phyloP scores from a whole-genome alignment of 2,113 vertebrate genomes.

The Mastomys natalensis region DNA sequence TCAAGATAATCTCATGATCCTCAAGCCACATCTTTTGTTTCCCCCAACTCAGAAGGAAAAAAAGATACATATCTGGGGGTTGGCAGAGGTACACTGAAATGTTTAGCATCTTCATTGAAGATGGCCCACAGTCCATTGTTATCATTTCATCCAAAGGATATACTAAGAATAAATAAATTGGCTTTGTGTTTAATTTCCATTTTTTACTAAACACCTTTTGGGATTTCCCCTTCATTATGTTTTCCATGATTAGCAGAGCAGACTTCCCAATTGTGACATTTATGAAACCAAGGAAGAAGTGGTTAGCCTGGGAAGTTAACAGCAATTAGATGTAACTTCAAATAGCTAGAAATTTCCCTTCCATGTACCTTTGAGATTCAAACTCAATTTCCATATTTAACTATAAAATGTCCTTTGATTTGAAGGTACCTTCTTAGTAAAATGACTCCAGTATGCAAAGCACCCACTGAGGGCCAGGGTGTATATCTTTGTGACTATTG shows the following conservation, averaged over 20 bases:
- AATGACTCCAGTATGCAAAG: background rate
- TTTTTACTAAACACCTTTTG: background rate
- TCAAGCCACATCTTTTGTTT: background rate
- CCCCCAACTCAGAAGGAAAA: background rate
- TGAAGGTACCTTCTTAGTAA: background rate
- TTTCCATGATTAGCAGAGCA: background rate
- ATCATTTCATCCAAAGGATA: background rate
- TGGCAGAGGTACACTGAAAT: background rate
- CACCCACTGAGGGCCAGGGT: background rate
- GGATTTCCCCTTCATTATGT: background rate
- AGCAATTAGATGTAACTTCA: background rate
- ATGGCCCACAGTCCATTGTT: background rate
- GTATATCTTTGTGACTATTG: background rate
- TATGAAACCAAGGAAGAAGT: background rate
- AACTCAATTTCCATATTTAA: constrained; percentile 7
- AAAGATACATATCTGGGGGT: background rate
- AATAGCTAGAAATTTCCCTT: background rate
- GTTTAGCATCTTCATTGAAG: background rate
- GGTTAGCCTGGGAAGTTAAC: background rate
- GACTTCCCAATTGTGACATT: constrained; percentile 17
- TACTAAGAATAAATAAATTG: background rate
- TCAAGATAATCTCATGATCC: background rate
- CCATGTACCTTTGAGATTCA: background rate
- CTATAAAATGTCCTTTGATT: background rate
- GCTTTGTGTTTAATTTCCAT: background rate